Evolutionary conservation across 2,113 vertebrate genomes (phyloP), one percentile per base, ranked within the genome.

Genomic region (Heterochromis multidens): DNA sequence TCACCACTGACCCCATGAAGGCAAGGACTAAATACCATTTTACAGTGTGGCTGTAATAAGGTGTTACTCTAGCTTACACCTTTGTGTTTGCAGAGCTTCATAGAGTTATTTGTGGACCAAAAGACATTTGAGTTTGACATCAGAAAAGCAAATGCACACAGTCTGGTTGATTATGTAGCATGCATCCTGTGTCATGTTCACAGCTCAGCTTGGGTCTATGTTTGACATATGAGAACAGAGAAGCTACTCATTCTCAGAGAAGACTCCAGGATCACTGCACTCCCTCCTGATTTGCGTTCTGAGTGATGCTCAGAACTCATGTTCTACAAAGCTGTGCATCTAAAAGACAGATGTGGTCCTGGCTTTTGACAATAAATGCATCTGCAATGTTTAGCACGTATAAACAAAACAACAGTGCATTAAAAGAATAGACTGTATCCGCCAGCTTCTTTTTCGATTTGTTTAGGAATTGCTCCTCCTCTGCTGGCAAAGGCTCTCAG

Each of bases 1-100:
- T 99, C 88, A 98, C 95, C 13, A 98, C 97, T 25, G 99, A 99
- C 35, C 96, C 97, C 37, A 95, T 97, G 87, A 99, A 99, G 97
- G 99, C 97, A 95, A 77, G 90, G 4, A 7, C 5, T 6, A 12
- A 49, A 27, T 0, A 21, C 19, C 16, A 54, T 54, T 54, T 54
- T 54, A 23, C 25, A 12, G 70, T 31, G 52, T 74, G 17, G 19
- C 17, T 31, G 11, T 31, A 74, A 74, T 52, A 54, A 52, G 27
- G 27, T n/a, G 8, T 21, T 56, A 3, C 29, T 2, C 0, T 25
- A 54, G 7, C 52, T 54, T 54, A 54, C 7, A 21, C 1, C 31
- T 21, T 63, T 1, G 8, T 40, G 23, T 79, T 7, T 14, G 8
- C 35, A 13, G 9, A 11, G 2, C 1, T 40, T 23, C 72, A 5